Evolutionary conservation across 2,888 invertebrate genomes (phyloP), one percentile per base, ranked within the genome.

Genomic region (Cepaea hortensis): DNA sequence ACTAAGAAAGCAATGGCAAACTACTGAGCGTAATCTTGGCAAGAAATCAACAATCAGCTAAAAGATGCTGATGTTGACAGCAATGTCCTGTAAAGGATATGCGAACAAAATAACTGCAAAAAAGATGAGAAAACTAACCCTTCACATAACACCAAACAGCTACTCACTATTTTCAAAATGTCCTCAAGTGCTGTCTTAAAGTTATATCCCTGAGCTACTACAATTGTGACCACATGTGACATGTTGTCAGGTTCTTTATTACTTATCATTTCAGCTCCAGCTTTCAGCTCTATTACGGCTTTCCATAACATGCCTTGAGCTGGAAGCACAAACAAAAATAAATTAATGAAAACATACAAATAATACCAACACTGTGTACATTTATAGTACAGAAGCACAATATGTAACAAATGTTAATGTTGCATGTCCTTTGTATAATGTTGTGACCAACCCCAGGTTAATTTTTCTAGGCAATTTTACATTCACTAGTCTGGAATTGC

Each of bases 191-290:
- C 65, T 62, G 23, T 65, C 68, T 85, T 35, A 13, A 85, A 65
- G 15, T 81, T 48, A 81, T 61, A 81, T 3, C 46, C 18, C 9
- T 62, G 46, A 11, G 81, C 46, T 18, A 82, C 82, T 76, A 9
- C 77, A 82, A 86, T 86, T n/a, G 75, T 73, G 46, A 86, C 76
- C 7, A 86, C 55, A 77, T 86, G 86, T 70, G 77, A 48, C 70
- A 76, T 77, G 7, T 68, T 82, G 76, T 86, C 86, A 75, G 61
- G 23, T 68, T 72, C 70, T 61, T 35, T 86, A 48, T 70, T 86
- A 18, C 76, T 81, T 7, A 82, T 68, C n/a, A 86, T 48, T 75
- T 76, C 65, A 77, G 86, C 77, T 72, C 86, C 82, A 46, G 77
- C 77, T n/a, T 70, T 73, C n/a, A 86, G 62, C 46, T 86, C 86